Evolutionary conservation across 53 echinoderm and acorn worm species (phyloP).

Genomic region (Patiria pectinifera): DNA sequence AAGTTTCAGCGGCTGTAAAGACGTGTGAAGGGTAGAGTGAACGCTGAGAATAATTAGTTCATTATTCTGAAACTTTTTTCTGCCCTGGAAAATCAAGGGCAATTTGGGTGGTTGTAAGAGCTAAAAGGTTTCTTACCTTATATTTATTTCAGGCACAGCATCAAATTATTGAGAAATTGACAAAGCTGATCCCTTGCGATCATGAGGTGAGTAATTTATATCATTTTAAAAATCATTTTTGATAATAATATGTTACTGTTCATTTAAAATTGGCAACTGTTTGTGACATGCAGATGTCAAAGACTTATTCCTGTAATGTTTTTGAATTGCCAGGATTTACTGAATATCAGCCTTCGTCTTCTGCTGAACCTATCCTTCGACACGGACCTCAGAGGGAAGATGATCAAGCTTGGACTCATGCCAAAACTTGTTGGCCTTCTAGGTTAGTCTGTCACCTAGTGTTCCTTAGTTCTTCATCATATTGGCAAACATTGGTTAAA

Average conservation of each 20-base stretch:
- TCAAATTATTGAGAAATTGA: slow-evolving; percentile 94
- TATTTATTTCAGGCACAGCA: slow-evolving; percentile 73
- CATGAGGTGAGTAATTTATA: slow-evolving; percentile 83
- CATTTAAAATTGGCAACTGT: not conserved
- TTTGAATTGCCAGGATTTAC: slow-evolving; percentile 79
- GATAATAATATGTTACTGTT: not conserved
- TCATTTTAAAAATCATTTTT: not conserved
- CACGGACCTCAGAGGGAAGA: slow-evolving; percentile 91
- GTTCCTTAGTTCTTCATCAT: not conserved
- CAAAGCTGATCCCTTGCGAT: slow-evolving; percentile 96
- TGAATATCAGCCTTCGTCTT: slow-evolving; percentile 93
- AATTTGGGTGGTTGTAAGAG: not conserved
- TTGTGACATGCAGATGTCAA: not conserved
- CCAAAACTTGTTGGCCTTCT: slow-evolving; percentile 95
- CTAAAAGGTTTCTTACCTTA: not conserved
- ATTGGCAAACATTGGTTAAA: not conserved
- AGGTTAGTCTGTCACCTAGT: slow-evolving; percentile 66
- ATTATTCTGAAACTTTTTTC: not conserved
- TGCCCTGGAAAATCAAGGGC: not conserved
- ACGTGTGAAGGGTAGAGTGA: not conserved
- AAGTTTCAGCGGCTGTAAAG: not conserved
- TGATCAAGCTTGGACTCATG: slow-evolving; percentile 96
- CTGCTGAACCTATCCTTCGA: slow-evolving; percentile 96
- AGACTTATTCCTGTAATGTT: not conserved
- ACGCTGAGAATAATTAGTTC: not conserved